Evolutionary conservation across 1,140 invertebrate species (phyloP).

Genomic region (Leptopilina boulardi): DNA sequence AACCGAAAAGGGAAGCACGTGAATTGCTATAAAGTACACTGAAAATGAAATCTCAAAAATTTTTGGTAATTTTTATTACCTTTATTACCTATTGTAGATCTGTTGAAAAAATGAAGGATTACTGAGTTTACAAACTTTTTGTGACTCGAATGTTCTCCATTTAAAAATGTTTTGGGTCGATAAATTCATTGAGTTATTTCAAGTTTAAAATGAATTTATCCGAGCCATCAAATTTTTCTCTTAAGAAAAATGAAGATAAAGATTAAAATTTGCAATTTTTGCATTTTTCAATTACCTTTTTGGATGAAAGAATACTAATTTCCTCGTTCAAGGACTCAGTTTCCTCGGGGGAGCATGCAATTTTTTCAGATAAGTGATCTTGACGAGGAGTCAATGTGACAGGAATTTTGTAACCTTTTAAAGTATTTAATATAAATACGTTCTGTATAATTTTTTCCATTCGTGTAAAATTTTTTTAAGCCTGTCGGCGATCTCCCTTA

Average conservation of each 20-base stretch:
- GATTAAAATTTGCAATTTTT: not conserved
- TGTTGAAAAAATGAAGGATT: slow-evolving; percentile 45
- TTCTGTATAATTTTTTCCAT: slow-evolving; percentile 47
- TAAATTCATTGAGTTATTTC: slow-evolving; percentile 54
- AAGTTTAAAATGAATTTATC: slow-evolving; percentile 55
- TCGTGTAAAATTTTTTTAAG: slow-evolving; percentile 36
- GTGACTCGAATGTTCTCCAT: slow-evolving; percentile 30
- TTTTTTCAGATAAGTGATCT: not conserved
- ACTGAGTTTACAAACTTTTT: slow-evolving; percentile 39
- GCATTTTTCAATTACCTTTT: slow-evolving; percentile 11
- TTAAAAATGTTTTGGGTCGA: slow-evolving; percentile 52
- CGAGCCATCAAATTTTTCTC: slow-evolving; percentile 39
- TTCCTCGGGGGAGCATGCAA: not conserved
- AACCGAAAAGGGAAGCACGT: slow-evolving; percentile 51
- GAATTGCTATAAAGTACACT: slow-evolving; percentile 48
- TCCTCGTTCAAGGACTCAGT: slow-evolving; percentile 22
- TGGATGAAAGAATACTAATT: not conserved
- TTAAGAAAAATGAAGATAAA: slow-evolving; percentile 38
- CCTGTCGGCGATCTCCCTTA: slow-evolving; percentile 37
- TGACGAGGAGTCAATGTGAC: slow-evolving; percentile 30
- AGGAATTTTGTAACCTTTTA: slow-evolving; percentile 48
- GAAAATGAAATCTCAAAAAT: slow-evolving; percentile 47
- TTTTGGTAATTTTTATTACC: too few relatives aligned
- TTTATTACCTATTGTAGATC: slow-evolving; percentile 34
- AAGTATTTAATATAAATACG: slow-evolving; percentile 38